Evolutionary conservation across 1,140 invertebrate genomes (phyloP).

Genomic region (Oppia nitens): DNA sequence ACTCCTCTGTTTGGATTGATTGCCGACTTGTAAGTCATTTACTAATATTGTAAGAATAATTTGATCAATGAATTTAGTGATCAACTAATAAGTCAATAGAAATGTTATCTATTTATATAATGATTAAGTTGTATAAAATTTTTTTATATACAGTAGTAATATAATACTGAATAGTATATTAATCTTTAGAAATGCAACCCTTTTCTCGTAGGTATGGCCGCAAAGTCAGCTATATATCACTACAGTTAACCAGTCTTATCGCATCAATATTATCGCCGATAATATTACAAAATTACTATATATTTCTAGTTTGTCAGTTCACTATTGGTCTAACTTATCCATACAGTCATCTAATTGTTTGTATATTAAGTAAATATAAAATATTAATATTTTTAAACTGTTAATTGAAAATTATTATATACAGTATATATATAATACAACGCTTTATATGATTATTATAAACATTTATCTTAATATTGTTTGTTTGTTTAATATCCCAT

Average conservation of each 20-base stretch:
- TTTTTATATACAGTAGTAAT: too few relatives aligned
- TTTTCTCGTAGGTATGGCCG: not conserved
- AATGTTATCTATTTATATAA: not conserved
- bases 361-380: not conserved
- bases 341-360: not conserved
- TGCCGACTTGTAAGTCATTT: not conserved
- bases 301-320: not conserved
- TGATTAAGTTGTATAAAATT: too few relatives aligned
- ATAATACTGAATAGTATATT: too few relatives aligned
- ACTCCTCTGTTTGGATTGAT: not conserved
- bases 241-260: not conserved
- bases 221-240: not conserved
- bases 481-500: too few relatives aligned
- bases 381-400: not conserved
- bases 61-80: too few relatives aligned
- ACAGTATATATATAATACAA: too few relatives aligned
- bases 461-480: too few relatives aligned
- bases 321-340: not conserved
- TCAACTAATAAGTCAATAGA: not conserved
- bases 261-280: not conserved
- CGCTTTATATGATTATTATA: too few relatives aligned
- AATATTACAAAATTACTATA: not conserved
- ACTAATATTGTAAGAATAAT: too few relatives aligned
- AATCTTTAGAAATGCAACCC: too few relatives aligned
- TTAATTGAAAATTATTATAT: not conserved